phyloP scores from a whole-genome alignment of 2,888 invertebrate genomes.

The Chesias legatella region DNA sequence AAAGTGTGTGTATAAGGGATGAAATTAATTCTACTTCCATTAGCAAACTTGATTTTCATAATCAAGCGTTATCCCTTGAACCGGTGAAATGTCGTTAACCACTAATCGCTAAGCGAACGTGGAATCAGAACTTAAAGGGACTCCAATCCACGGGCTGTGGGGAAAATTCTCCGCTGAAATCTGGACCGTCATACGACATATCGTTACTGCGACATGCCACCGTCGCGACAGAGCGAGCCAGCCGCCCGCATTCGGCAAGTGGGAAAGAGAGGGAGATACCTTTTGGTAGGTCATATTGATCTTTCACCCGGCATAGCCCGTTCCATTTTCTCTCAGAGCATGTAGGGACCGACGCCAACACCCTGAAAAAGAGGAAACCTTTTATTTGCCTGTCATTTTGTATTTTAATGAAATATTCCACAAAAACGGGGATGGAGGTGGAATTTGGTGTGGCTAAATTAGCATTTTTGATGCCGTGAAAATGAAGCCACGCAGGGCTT shows the following conservation, averaged over 20 bases:
- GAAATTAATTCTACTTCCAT: conserved; percentile 45
- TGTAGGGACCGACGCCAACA: conserved; percentile 49
- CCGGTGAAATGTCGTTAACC: conserved; percentile 56
- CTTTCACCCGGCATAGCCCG: conserved; percentile 78
- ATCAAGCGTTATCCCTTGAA: conserved; percentile 61
- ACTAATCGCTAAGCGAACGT: conserved; percentile 59
- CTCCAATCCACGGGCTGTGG: conserved; percentile 38
- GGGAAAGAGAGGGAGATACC: conserved; percentile 52
- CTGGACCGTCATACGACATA: conserved; percentile 67
- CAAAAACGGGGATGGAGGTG: conserved; percentile 52
- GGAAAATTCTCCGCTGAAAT: conserved; percentile 64
- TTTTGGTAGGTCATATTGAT: conserved; percentile 80
- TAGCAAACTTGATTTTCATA: conserved; percentile 52
- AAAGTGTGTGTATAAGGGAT: conserved; percentile 42
- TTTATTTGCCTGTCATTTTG: conserved; percentile 71
- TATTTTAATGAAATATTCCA: conserved; percentile 72
- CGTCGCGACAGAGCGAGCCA: conserved; percentile 55
- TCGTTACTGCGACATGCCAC: conserved; percentile 56
- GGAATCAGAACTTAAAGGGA: conserved; percentile 47
- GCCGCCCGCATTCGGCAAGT: conserved; percentile 31
- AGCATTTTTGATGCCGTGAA: conserved; percentile 62
- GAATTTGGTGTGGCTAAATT: conserved; percentile 61
- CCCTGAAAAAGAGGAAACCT: conserved; percentile 59
- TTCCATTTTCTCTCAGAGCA: conserved; percentile 73
- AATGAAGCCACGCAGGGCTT: conserved; percentile 43